These are phyloP conservation scores for Cephalopholis sonnerati DNA, from an alignment of 2,113 vertebrate genomes.

Conservation along the genomic window DNA sequence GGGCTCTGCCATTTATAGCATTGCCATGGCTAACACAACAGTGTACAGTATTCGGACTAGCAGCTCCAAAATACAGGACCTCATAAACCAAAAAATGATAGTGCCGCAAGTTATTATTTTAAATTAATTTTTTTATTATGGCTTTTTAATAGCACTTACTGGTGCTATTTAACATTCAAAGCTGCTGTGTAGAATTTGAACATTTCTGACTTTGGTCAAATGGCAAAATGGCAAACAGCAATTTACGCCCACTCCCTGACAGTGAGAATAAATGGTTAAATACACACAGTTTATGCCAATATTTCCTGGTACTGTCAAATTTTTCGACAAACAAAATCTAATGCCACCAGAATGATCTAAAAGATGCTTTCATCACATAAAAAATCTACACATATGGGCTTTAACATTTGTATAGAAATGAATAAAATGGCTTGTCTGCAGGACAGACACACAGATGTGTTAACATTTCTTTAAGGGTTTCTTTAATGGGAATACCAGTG, in stretches of 20 bases:
- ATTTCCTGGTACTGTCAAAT: too few species aligned
- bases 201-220: neutral
- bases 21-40: constrained; percentile 38
- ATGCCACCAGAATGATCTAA: too few species aligned
- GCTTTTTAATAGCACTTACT: neutral
- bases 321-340: too few species aligned
- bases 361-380: too few species aligned
- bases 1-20: constrained; percentile 71
- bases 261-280: neutral
- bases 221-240: neutral
- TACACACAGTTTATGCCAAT: neutral
- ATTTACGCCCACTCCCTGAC: neutral
- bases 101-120: neutral
- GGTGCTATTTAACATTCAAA: neutral
- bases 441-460: too few species aligned
- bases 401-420: too few species aligned
- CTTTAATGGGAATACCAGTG: too few species aligned
- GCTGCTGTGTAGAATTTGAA: neutral
- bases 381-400: too few species aligned
- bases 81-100: neutral
- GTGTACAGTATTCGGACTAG: constrained; percentile 11
- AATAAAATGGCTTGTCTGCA: too few species aligned
- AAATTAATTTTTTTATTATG: neutral
- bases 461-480: too few species aligned
- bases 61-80: constrained; percentile 11